A percentile compares a stretch with the other conserved stretches of the same genome.
These are phyloP conservation scores for Caenorhabditis sp. DNA, from an alignment of 2,888 invertebrate genomes.

Conservation along the genomic window DNA sequence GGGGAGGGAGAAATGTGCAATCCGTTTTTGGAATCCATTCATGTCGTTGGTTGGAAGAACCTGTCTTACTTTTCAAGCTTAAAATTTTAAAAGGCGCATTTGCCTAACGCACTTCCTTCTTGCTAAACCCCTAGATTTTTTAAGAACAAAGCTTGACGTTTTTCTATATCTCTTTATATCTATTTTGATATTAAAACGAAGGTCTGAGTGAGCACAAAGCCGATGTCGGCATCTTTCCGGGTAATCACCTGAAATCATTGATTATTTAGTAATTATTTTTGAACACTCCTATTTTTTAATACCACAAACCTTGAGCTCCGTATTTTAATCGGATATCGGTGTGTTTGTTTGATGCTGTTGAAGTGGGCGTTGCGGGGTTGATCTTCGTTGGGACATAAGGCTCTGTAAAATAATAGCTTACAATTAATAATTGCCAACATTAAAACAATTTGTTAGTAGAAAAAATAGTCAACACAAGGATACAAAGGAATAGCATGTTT, in stretches of 20 bases:
- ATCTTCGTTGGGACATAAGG: background rate
- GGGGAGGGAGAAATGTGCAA: background rate
- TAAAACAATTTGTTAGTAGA: no score
- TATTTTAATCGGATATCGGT: slow-evolving; percentile 9
- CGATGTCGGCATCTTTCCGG: background rate
- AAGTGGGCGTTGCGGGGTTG: background rate
- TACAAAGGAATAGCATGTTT: no score
- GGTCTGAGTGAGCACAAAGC: slow-evolving; percentile 14
- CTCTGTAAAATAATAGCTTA: background rate
- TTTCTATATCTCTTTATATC: slow-evolving; percentile 8
- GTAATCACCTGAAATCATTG: slow-evolving; percentile 11
- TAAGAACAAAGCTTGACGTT: background rate
- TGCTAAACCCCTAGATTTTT: background rate
- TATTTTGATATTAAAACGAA: background rate
- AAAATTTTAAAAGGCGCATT: background rate
- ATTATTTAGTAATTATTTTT: background rate
- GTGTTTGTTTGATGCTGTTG: background rate
- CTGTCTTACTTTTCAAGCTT: background rate
- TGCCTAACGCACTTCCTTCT: background rate
- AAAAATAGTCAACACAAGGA: no score
- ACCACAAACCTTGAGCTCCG: slow-evolving; percentile 15
- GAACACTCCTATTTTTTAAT: no score
- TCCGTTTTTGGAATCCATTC: background rate
- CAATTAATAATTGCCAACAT: no score
- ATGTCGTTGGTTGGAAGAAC: background rate